Percentiles rank a stretch among this genome's conserved stretches.
phyloP scores from a whole-genome alignment of 2,888 invertebrate species.

The Eilema sororculum region DNA sequence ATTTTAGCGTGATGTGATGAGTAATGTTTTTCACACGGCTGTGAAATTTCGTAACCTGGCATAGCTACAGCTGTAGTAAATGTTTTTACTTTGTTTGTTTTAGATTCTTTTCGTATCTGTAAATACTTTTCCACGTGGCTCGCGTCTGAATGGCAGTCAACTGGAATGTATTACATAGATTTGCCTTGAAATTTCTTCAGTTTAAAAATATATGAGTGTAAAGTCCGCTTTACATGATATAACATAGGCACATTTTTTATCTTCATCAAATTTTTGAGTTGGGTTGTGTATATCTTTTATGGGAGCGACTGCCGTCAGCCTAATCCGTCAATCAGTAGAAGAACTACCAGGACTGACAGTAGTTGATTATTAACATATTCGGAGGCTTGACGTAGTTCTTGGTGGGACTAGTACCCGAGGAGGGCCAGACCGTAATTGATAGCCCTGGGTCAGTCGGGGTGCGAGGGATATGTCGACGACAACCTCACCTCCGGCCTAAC shows the following conservation, averaged over 20 bases:
- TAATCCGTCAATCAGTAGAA: neutral
- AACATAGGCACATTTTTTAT: neutral
- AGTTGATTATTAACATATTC: too few species aligned
- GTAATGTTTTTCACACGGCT: neutral
- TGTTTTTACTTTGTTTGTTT: conserved; percentile 3
- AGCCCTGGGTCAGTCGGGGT: too few species aligned
- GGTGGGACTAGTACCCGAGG: too few species aligned
- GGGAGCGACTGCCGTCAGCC: too few species aligned
- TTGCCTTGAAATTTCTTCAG: conserved; percentile 1
- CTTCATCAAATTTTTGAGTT: too few species aligned
- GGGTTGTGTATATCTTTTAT: too few species aligned
- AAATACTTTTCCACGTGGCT: conserved; percentile 6
- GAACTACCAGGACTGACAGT: too few species aligned
- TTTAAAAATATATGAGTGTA: neutral
- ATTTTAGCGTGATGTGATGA: neutral
- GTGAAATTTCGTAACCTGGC: neutral
- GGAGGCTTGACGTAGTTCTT: too few species aligned
- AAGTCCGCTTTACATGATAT: conserved; percentile 7
- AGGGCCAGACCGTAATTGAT: too few species aligned
- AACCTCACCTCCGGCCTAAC: too few species aligned
- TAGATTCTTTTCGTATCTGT: neutral
- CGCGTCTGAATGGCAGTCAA: neutral
- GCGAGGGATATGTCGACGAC: too few species aligned
- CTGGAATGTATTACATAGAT: neutral
- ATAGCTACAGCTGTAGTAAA: neutral